Percentiles rank a stretch among this genome's conserved stretches.
Evolutionary conservation across 2,797 vertebrate genomes (phyloP).

Genomic region (Enteromius viviparus): DNA sequence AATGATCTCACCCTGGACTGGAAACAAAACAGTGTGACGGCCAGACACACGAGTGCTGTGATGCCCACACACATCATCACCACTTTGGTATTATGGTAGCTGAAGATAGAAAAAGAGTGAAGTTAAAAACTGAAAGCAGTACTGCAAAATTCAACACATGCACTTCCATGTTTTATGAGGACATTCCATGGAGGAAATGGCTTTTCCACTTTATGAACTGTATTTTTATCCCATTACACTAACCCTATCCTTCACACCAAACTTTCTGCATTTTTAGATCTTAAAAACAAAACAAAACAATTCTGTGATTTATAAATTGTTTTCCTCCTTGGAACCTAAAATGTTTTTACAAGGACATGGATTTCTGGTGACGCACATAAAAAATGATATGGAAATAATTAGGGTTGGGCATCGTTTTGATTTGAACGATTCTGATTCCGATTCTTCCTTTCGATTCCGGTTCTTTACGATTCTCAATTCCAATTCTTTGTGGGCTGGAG

Average conservation of each 20-base stretch:
- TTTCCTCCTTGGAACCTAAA: background rate
- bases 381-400: too few species aligned
- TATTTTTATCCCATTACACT: background rate
- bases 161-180: background rate
- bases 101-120: conserved; percentile 38
- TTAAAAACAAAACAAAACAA: background rate
- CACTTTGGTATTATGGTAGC: conserved; percentile 65
- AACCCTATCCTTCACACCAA: background rate
- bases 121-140: conserved; percentile 6
- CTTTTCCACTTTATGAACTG: background rate
- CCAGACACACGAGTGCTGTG: conserved; percentile 64
- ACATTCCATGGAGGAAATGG: background rate
- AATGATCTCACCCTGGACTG: conserved; percentile 60
- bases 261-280: background rate
- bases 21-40: conserved; percentile 66
- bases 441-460: too few species aligned
- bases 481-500: too few species aligned
- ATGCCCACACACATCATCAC: conserved; percentile 67
- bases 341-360: background rate
- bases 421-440: too few species aligned
- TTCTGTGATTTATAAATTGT: background rate
- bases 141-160: background rate
- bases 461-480: too few species aligned
- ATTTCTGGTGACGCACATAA: background rate
- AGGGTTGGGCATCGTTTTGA: too few species aligned